Conservation (phyloP, 2,888 invertebrate genomes). For the Acheta domesticus region DNA sequence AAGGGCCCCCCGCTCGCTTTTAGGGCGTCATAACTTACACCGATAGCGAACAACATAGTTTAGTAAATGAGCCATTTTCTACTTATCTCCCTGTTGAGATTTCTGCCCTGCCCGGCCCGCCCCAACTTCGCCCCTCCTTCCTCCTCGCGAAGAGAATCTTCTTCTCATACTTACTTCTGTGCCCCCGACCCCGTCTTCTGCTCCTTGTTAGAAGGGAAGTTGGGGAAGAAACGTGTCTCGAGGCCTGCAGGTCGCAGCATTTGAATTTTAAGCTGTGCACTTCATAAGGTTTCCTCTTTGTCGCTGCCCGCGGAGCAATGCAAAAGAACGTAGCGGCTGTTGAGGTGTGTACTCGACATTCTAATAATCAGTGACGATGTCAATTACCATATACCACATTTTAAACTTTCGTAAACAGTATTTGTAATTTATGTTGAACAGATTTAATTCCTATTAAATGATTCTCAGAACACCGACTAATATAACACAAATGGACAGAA, state of each 20-base stretch:
- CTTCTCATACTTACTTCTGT: background rate
- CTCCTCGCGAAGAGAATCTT: background rate
- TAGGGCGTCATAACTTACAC: conserved; percentile 33
- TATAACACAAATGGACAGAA: too few relatives aligned
- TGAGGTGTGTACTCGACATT: too few relatives aligned
- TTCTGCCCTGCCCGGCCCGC: background rate
- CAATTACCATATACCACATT: too few relatives aligned
- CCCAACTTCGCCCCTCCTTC: background rate
- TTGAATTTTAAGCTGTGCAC: too few relatives aligned
- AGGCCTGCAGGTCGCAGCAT: background rate
- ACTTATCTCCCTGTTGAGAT: conserved; percentile 20
- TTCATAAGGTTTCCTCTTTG: too few relatives aligned
- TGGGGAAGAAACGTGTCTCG: background rate
- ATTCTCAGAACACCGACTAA: too few relatives aligned
- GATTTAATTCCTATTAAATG: too few relatives aligned
- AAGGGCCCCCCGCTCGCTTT: conserved; percentile 4
- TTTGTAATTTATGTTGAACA: too few relatives aligned
- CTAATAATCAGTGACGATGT: too few relatives aligned
- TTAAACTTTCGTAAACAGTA: too few relatives aligned
- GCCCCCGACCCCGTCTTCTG: background rate
- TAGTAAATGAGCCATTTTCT: conserved; percentile 37
- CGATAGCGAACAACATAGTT: conserved; percentile 36
- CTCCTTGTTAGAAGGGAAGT: background rate
- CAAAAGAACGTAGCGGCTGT: too few relatives aligned
- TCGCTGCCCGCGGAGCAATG: too few relatives aligned